A percentile compares a stretch with the other conserved stretches of the same genome.
These are phyloP conservation scores for Andrena dorsata DNA, from an alignment of 2,888 invertebrate species.

Conservation along the genomic window DNA sequence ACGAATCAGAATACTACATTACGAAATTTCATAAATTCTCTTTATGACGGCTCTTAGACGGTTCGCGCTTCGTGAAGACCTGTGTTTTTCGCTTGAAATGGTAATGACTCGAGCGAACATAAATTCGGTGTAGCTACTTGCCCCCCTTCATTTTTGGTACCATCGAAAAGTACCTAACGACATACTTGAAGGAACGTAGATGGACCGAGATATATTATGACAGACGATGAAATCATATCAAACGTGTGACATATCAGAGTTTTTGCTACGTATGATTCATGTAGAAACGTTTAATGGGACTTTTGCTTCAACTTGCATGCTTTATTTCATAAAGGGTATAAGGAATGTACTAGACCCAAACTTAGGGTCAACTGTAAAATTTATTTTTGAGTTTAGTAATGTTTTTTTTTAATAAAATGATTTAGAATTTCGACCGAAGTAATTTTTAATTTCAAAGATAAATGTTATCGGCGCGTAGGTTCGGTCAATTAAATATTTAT, in stretches of 20 bases:
- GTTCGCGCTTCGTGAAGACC: conserved; percentile 75
- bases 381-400: too few species aligned
- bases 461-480: too few species aligned
- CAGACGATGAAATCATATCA: not conserved
- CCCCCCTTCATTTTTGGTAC: not conserved
- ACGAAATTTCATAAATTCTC: conserved; percentile 84
- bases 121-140: conserved; percentile 71
- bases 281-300: too few species aligned
- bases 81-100: conserved; percentile 84
- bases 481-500: too few species aligned
- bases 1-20: conserved; percentile 84
- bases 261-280: too few species aligned
- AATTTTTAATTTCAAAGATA: too few species aligned
- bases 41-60: conserved; percentile 82
- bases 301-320: too few species aligned
- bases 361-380: too few species aligned
- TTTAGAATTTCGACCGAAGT: too few species aligned
- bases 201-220: not conserved
- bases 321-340: too few species aligned
- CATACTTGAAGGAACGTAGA: not conserved
- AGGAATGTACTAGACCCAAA: too few species aligned
- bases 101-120: conserved; percentile 78
- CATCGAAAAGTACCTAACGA: conserved; percentile 8
- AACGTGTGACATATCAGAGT: not conserved
- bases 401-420: too few species aligned